Evolutionary conservation across 2,113 vertebrate species (phyloP).

Genomic region (Labeo catla): DNA sequence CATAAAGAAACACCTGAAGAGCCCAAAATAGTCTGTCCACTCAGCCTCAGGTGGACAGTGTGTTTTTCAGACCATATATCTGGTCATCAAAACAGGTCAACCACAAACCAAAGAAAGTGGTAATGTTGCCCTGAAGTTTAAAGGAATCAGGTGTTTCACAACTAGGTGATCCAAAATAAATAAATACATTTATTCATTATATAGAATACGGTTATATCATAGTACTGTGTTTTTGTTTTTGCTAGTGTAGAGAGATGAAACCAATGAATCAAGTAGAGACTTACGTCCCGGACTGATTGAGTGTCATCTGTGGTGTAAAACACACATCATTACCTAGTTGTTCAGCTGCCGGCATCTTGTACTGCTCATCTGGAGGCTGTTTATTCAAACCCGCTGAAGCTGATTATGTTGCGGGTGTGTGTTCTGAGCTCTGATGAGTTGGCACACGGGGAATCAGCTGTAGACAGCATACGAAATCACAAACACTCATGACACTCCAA

Average conservation of each 20-base stretch:
- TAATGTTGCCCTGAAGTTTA: background rate
- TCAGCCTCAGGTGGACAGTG: background rate
- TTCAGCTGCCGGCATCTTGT: conserved; percentile 44
- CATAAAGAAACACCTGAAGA: background rate
- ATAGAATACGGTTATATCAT: too few species aligned
- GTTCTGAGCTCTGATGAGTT: background rate
- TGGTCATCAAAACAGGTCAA: background rate
- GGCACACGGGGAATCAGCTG: background rate
- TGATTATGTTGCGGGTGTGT: background rate
- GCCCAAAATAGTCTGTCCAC: background rate
- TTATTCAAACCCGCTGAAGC: background rate
- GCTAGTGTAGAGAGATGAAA: background rate
- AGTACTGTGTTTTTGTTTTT: background rate
- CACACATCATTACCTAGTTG: conserved; percentile 44
- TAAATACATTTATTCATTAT: too few species aligned
- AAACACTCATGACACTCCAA: background rate
- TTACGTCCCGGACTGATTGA: background rate
- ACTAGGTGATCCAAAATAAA: too few species aligned
- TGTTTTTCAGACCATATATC: background rate
- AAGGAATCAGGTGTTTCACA: too few species aligned
- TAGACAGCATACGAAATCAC: background rate
- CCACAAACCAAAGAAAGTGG: background rate
- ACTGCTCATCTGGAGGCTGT: conserved; percentile 27
- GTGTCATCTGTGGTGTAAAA: background rate
- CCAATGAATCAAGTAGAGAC: background rate